Conservation (phyloP, 1,140 invertebrate species). For the Maniola jurtina region DNA sequence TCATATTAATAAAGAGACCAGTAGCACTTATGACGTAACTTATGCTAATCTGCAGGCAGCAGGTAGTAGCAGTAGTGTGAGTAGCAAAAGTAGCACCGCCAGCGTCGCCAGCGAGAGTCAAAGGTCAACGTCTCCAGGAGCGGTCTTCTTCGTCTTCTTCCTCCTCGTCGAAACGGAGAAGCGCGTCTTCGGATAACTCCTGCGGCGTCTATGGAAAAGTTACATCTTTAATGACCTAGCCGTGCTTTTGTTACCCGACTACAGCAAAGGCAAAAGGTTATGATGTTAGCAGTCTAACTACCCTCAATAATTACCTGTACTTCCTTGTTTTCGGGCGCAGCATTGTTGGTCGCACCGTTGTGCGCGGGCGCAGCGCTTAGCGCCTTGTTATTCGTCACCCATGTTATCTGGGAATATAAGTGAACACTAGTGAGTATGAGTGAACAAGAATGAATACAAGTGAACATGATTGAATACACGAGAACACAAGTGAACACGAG, state of each 20-base stretch:
- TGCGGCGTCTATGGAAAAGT: slow-evolving; percentile 29
- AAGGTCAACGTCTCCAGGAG: slow-evolving; percentile 68
- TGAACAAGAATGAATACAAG: too few species aligned
- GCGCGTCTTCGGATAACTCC: slow-evolving; percentile 40
- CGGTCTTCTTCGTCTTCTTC: slow-evolving; percentile 66
- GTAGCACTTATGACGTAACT: slow-evolving; percentile 7
- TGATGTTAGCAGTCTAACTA: too few species aligned
- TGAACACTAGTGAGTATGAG: too few species aligned
- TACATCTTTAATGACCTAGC: neutral
- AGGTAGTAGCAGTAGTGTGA: neutral
- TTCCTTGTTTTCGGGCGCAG: slow-evolving; percentile 36
- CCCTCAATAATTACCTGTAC: slow-evolving; percentile 42
- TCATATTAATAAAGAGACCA: slow-evolving; percentile 10
- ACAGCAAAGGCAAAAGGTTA: too few species aligned
- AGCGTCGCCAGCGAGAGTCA: slow-evolving; percentile 11
- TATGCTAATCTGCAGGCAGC: slow-evolving; percentile 1
- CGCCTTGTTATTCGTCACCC: slow-evolving; percentile 53
- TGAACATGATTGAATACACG: neutral
- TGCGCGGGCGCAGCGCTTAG: slow-evolving; percentile 32
- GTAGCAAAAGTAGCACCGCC: slow-evolving; percentile 7
- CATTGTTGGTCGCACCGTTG: slow-evolving; percentile 32
- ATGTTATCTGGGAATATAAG: slow-evolving; percentile 51
- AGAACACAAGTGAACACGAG: too few species aligned
- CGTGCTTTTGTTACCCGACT: too few species aligned
- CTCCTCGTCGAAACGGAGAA: slow-evolving; percentile 66